Conservation (phyloP, 2,797 vertebrate genomes). For the Simalia tracyae region DNA sequence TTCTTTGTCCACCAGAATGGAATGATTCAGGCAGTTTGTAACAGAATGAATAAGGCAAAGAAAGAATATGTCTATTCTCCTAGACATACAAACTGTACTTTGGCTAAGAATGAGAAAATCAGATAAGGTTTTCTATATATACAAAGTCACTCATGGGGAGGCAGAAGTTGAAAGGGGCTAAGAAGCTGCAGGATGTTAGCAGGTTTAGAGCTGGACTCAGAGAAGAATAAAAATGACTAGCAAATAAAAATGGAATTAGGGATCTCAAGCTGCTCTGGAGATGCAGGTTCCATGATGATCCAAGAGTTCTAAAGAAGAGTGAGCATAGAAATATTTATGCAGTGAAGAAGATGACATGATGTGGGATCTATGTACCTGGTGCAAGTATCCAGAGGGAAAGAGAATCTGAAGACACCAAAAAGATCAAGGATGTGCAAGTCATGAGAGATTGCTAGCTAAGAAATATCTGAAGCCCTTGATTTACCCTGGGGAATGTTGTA, state of each 20-base stretch:
- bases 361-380: neutral
- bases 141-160: neutral
- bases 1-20: neutral
- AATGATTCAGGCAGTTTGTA: neutral
- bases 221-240: neutral
- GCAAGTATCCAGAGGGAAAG: neutral
- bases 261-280: neutral
- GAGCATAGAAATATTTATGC: neutral
- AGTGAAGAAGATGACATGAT: neutral
- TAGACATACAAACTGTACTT: neutral
- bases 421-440: neutral
- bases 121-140: neutral
- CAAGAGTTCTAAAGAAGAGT: neutral
- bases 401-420: neutral
- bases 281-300: neutral
- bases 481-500: neutral
- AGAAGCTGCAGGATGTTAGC: neutral
- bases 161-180: neutral
- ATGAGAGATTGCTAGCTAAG: neutral
- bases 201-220: neutral
- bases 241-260: neutral
- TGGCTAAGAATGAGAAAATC: neutral
- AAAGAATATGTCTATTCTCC: neutral
- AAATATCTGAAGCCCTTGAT: neutral
- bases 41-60: neutral